Percentiles rank a stretch among this genome's conserved stretches.
phyloP scores from a whole-genome alignment of 2,797 vertebrate species.

The Syncerus caffer region DNA sequence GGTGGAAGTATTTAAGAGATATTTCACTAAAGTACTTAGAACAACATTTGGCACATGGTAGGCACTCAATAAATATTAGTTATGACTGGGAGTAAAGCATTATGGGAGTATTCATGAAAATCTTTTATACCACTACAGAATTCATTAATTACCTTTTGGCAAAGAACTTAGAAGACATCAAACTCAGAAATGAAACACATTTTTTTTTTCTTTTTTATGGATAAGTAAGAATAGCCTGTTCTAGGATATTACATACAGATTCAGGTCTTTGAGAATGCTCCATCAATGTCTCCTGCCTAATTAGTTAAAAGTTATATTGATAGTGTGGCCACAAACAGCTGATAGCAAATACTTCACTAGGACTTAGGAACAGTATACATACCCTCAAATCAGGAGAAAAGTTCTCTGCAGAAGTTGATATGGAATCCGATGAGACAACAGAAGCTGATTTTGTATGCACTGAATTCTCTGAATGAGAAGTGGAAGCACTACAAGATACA shows the following conservation, averaged over 20 bases:
- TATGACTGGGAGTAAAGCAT: neutral
- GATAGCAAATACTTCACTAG: neutral
- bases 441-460: slow-evolving; percentile 87
- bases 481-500: slow-evolving; percentile 86
- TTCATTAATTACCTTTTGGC: neutral
- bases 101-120: neutral
- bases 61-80: slow-evolving; percentile 21
- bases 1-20: neutral
- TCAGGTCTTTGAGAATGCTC: neutral
- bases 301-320: neutral
- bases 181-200: neutral
- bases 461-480: slow-evolving; percentile 93
- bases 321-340: neutral
- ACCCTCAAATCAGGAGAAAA: slow-evolving; percentile 93
- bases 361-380: slow-evolving; percentile 70
- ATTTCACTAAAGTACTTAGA: neutral
- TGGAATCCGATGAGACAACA: slow-evolving; percentile 88
- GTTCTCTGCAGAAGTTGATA: slow-evolving; percentile 88
- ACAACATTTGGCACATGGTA: neutral
- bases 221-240: neutral
- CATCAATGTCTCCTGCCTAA: neutral
- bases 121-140: neutral
- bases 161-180: slow-evolving; percentile 36
- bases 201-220: slow-evolving; percentile 34
- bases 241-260: neutral